A percentile compares a stretch with the other conserved stretches of the same genome.
Evolutionary conservation across 2,888 invertebrate genomes (phyloP).

Genomic region (Epinotia ramella): DNA sequence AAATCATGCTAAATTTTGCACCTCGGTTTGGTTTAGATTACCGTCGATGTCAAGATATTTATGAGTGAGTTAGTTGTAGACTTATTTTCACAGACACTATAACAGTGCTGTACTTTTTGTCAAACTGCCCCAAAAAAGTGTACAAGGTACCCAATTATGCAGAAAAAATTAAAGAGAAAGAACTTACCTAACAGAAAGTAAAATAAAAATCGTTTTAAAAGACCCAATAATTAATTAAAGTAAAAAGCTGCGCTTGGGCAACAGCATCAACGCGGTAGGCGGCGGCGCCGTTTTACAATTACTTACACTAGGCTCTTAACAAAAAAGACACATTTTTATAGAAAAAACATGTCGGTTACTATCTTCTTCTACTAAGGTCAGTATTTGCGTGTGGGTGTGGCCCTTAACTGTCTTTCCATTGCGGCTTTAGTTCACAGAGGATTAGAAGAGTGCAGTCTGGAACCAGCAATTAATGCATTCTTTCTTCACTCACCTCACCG

Average conservation of each 20-base stretch:
- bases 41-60: no score
- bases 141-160: background rate
- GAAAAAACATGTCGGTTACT: background rate
- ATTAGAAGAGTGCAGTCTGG: constrained; percentile 43
- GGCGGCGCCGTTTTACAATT: constrained; percentile 60
- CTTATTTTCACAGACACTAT: no score
- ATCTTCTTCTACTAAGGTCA: background rate
- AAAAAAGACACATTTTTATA: background rate
- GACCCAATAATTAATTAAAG: constrained; percentile 5
- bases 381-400: constrained; percentile 56
- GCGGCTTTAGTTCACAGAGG: constrained; percentile 14
- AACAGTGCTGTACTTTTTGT: no score
- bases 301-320: constrained; percentile 47
- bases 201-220: background rate
- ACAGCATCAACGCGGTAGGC: constrained; percentile 55
- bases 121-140: background rate
- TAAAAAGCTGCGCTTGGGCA: constrained; percentile 19
- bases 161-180: background rate
- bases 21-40: no score
- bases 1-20: no score
- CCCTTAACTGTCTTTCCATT: constrained; percentile 51
- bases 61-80: no score
- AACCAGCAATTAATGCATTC: constrained; percentile 47
- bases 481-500: constrained; percentile 46
- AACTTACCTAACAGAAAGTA: background rate